Conservation (phyloP, 1,140 invertebrate species). For the Wasmannia auropunctata region DNA sequence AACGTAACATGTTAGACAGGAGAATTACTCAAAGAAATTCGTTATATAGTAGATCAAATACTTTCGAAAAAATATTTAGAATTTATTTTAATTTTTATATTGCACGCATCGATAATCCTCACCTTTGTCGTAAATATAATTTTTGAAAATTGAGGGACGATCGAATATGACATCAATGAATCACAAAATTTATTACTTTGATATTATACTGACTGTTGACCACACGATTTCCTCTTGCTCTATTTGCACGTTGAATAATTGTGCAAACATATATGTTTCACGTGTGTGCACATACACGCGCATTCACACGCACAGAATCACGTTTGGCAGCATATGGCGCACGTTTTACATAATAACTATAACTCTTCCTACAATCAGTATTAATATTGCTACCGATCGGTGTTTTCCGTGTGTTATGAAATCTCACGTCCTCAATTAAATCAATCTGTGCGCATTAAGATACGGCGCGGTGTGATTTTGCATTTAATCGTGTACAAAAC, state of each 20-base stretch:
- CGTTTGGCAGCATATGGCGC: neutral
- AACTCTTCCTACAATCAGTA: slow-evolving; percentile 62
- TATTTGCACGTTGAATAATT: slow-evolving; percentile 46
- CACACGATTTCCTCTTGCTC: slow-evolving; percentile 29
- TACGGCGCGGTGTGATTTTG: neutral
- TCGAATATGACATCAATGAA: neutral
- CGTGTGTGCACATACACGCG: too few species aligned
- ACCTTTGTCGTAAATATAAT: too few species aligned
- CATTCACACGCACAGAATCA: neutral
- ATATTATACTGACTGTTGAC: neutral
- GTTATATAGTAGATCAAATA: neutral
- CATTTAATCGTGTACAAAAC: neutral
- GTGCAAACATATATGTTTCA: neutral
- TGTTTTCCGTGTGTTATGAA: slow-evolving; percentile 41
- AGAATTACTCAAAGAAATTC: neutral
- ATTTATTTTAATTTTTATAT: neutral
- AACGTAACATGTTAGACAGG: neutral
- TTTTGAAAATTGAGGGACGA: slow-evolving; percentile 3
- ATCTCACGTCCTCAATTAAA: slow-evolving; percentile 41
- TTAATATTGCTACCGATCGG: slow-evolving; percentile 57
- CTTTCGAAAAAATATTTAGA: neutral
- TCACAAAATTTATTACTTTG: slow-evolving; percentile 10
- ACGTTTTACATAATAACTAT: neutral
- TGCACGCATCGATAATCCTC: neutral
- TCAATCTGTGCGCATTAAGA: neutral